Conservation (phyloP, 2,888 invertebrate species). For the Anoplius nigerrimus region DNA sequence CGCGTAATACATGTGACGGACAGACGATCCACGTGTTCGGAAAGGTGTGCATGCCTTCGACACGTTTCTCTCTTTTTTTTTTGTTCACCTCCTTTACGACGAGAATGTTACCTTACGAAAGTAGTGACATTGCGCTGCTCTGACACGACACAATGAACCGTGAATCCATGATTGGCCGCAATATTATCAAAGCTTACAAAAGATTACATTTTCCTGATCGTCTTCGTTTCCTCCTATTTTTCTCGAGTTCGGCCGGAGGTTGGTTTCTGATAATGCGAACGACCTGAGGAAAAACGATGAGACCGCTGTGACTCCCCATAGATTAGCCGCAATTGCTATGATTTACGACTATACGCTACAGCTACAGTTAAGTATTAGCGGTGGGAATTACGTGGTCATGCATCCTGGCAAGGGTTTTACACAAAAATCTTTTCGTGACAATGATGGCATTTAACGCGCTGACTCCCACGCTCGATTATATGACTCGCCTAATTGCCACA, state of each 20-base stretch:
- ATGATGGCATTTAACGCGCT: too few species aligned
- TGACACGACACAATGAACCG: neutral
- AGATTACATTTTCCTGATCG: slow-evolving; percentile 76
- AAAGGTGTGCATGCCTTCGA: slow-evolving; percentile 3
- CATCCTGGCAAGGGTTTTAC: too few species aligned
- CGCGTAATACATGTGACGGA: slow-evolving; percentile 30
- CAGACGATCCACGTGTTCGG: slow-evolving; percentile 29
- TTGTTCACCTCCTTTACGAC: neutral
- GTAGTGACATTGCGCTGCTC: neutral
- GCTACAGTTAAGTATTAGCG: too few species aligned
- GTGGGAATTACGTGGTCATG: too few species aligned
- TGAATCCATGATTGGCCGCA: slow-evolving; percentile 1
- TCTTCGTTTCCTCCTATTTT: slow-evolving; percentile 80
- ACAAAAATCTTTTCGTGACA: neutral
- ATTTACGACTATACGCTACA: too few species aligned
- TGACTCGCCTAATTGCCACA: too few species aligned
- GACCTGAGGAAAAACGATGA: slow-evolving; percentile 76
- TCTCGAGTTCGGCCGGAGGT: slow-evolving; percentile 82
- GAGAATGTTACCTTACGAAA: too few species aligned
- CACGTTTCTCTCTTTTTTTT: neutral
- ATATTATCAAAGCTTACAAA: slow-evolving; percentile 57
- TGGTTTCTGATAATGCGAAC: slow-evolving; percentile 87
- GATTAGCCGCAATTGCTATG: too few species aligned
- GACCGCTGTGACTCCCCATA: slow-evolving; percentile 5
- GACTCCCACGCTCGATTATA: too few species aligned